A percentile compares a stretch with the other conserved stretches of the same genome.
Conservation (phyloP, 2,113 vertebrate species). For the Barbus barbus region DNA sequence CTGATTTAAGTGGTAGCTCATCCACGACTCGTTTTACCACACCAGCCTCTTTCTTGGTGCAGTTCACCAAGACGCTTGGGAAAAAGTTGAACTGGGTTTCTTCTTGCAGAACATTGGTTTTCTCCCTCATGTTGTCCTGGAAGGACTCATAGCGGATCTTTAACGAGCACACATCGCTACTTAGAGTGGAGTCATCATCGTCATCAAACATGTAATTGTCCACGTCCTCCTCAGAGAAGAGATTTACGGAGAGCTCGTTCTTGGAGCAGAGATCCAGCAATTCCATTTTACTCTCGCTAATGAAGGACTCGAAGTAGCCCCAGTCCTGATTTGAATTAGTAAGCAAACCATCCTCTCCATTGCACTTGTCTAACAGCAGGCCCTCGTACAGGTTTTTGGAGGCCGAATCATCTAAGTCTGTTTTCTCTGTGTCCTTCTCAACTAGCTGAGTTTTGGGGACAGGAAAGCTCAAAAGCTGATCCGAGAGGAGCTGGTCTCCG, state of each 20-base stretch:
- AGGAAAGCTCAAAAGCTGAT: slow-evolving; percentile 94
- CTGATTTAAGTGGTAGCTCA: slow-evolving; percentile 83
- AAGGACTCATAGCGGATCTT: slow-evolving; percentile 99
- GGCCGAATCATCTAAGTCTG: slow-evolving; percentile 87
- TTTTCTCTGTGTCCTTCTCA: slow-evolving; percentile 82
- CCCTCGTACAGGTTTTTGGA: slow-evolving; percentile 96
- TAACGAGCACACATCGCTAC: slow-evolving; percentile 95
- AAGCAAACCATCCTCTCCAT: slow-evolving; percentile 91
- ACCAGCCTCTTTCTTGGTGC: slow-evolving; percentile 87
- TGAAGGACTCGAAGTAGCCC: slow-evolving; percentile 99
- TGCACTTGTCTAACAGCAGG: slow-evolving; percentile 95
- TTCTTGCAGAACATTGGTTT: slow-evolving; percentile 92
- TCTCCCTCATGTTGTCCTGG: slow-evolving; percentile 97
- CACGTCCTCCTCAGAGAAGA: slow-evolving; percentile 98
- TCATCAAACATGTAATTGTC: slow-evolving; percentile 99
- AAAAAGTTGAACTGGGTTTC: slow-evolving; percentile 99
- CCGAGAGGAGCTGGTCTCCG: slow-evolving; percentile 94
- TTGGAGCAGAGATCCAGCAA: slow-evolving; percentile 97
- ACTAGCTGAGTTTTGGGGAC: slow-evolving; percentile 85
- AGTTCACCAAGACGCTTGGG: slow-evolving; percentile 91
- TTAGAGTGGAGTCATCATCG: slow-evolving; percentile 94
- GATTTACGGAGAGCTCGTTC: slow-evolving; percentile 97
- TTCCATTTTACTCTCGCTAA: slow-evolving; percentile 98
- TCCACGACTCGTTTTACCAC: slow-evolving; percentile 79
- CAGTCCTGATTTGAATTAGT: slow-evolving; percentile 95